phyloP scores from a whole-genome alignment of 1,140 invertebrate genomes.

The Hycleus phaleratus region DNA sequence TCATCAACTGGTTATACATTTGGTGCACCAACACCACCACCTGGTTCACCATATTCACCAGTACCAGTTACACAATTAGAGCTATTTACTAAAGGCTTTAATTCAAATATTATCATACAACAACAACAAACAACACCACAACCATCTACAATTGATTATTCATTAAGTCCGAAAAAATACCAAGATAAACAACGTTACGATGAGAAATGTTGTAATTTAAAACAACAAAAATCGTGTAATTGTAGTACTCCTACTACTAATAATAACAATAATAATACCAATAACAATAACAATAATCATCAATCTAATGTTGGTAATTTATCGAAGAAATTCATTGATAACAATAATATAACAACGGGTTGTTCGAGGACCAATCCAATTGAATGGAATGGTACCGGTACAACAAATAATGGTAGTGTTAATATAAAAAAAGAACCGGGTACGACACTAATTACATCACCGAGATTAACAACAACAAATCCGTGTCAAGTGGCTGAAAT shows the following conservation, averaged over 20 bases:
- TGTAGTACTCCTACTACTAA: conserved; percentile 7
- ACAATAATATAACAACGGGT: conserved; percentile 16
- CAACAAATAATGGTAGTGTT: conserved; percentile 14
- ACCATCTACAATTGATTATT: conserved; percentile 4
- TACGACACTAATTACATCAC: conserved; percentile 23
- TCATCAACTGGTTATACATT: conserved; percentile 53
- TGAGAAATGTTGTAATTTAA: conserved; percentile 35
- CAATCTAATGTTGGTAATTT: neutral
- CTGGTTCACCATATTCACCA: conserved; percentile 61
- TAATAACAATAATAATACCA: neutral
- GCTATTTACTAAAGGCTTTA: conserved; percentile 46
- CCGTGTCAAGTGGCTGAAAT: conserved; percentile 58
- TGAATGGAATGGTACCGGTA: conserved; percentile 39
- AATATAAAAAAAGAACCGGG: conserved; percentile 53
- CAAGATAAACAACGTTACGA: conserved; percentile 30
- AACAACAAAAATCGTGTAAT: conserved; percentile 29
- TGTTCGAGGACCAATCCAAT: conserved; percentile 52
- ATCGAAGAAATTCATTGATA: conserved; percentile 14
- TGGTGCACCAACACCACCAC: conserved; percentile 58
- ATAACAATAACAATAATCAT: conserved; percentile 8
- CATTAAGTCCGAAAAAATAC: conserved; percentile 31
- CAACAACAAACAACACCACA: conserved; percentile 18
- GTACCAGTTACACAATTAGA: conserved; percentile 53
- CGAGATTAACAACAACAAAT: too few relatives aligned
- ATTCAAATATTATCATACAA: conserved; percentile 37